Evolutionary conservation across 2,888 invertebrate species (phyloP).

Genomic region (Ganaspis brasiliensis): DNA sequence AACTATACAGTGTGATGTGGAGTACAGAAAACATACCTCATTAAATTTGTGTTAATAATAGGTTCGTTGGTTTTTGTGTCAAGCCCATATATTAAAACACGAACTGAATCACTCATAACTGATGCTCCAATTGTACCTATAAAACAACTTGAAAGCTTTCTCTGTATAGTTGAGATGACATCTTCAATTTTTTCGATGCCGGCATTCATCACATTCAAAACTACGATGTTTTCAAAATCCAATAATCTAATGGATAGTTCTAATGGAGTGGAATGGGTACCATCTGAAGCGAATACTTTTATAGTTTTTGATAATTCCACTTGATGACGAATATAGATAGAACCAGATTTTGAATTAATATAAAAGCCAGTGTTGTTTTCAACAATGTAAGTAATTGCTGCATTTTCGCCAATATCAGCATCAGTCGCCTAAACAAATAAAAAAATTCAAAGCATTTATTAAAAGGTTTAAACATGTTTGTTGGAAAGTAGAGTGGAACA

Average conservation of each 20-base stretch:
- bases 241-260: not conserved
- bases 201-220: not conserved
- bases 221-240: not conserved
- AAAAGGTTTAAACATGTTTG: no score
- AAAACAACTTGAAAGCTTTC: not conserved
- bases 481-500: no score
- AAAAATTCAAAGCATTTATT: no score
- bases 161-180: not conserved
- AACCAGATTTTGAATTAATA: not conserved
- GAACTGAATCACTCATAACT: not conserved
- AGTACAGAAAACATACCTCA: not conserved
- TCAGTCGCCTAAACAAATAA: not conserved
- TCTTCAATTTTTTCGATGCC: not conserved
- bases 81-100: not conserved
- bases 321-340: not conserved
- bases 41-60: not conserved
- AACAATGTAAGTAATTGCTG: not conserved
- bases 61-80: not conserved
- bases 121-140: not conserved
- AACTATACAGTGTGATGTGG: no score
- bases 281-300: conserved; percentile 17
- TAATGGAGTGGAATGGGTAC: not conserved
- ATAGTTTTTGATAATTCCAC: not conserved
- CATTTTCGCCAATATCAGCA: conserved; percentile 10
- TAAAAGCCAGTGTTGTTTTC: not conserved